These are phyloP conservation scores for Dipodomys spectabilis DNA, from an alignment of 2,113 vertebrate genomes.

Conservation along the genomic window DNA sequence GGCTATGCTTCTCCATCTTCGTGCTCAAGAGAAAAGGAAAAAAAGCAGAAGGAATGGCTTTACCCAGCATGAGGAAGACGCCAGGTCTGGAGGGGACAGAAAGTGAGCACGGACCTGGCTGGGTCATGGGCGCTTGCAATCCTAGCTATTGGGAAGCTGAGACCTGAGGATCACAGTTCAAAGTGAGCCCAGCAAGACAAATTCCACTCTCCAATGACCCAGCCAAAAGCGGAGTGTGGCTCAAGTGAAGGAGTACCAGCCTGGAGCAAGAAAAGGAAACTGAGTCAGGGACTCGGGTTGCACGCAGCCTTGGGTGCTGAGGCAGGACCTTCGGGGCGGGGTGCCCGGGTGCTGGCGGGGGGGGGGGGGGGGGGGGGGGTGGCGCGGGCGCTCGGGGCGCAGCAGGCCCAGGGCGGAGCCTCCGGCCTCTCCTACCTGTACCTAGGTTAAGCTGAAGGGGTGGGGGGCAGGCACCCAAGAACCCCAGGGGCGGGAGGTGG, in stretches of 20 bases:
- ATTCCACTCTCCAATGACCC: too few relatives aligned
- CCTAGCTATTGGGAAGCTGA: too few relatives aligned
- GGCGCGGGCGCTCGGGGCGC: background rate
- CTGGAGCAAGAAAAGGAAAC: background rate
- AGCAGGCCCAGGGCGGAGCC: background rate
- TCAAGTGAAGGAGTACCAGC: too few relatives aligned
- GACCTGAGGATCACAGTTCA: too few relatives aligned
- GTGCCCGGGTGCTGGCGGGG: too few relatives aligned
- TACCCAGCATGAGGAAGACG: too few relatives aligned
- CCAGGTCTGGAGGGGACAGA: background rate
- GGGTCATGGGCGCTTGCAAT: too few relatives aligned
- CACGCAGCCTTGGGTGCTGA: accelerated
- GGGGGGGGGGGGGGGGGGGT: too few relatives aligned
- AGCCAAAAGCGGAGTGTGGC: accelerated
- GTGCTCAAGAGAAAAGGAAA: background rate
- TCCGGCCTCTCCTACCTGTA: accelerated
- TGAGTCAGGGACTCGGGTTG: background rate
- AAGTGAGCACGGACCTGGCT: accelerated
- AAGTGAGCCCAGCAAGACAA: too few relatives aligned
- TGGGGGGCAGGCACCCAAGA: background rate
- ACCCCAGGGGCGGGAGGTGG: too few relatives aligned
- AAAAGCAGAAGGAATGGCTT: background rate
- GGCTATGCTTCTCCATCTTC: background rate
- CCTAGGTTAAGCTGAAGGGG: background rate
- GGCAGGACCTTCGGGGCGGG: background rate